Conservation (phyloP, 2,888 invertebrate species). For the Omphaloscelis lunosa region DNA sequence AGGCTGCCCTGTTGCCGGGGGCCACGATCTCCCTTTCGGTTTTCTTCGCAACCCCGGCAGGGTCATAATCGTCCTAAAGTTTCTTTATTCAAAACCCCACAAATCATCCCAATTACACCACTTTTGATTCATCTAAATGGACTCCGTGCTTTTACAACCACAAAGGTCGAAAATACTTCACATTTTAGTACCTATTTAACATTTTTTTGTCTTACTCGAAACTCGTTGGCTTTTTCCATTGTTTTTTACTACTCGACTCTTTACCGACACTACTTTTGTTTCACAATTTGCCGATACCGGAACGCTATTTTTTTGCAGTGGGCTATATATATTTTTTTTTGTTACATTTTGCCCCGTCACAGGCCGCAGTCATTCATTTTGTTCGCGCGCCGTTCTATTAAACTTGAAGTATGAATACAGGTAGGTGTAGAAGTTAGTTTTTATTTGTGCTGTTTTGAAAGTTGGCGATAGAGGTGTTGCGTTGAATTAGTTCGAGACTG, state of each 20-base stretch:
- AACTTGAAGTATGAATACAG: conserved; percentile 72
- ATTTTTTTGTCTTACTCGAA: conserved; percentile 46
- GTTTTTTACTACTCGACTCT: conserved; percentile 62
- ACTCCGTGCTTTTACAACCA: conserved; percentile 21
- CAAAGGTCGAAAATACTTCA: conserved; percentile 47
- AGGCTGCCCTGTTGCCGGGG: no score
- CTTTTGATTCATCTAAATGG: conserved; percentile 33
- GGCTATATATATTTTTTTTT: conserved; percentile 71
- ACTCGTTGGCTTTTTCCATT: conserved; percentile 49
- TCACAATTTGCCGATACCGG: conserved; percentile 79
- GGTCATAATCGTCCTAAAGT: background rate
- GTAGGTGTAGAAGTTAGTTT: conserved; percentile 18
- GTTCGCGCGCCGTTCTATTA: conserved; percentile 77
- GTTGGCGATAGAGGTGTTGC: conserved; percentile 15
- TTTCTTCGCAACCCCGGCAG: no score
- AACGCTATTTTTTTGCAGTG: conserved; percentile 69
- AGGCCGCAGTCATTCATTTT: conserved; percentile 79
- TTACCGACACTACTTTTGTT: conserved; percentile 80
- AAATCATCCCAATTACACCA: conserved; percentile 11
- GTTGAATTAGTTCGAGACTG: background rate
- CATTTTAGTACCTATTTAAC: conserved; percentile 51
- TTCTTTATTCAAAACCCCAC: conserved; percentile 5
- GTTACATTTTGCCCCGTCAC: conserved; percentile 76
- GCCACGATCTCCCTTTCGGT: no score
- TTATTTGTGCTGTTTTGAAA: conserved; percentile 12